Evolutionary conservation across 1,140 invertebrate species (phyloP).

Genomic region (Magallana angulata): DNA sequence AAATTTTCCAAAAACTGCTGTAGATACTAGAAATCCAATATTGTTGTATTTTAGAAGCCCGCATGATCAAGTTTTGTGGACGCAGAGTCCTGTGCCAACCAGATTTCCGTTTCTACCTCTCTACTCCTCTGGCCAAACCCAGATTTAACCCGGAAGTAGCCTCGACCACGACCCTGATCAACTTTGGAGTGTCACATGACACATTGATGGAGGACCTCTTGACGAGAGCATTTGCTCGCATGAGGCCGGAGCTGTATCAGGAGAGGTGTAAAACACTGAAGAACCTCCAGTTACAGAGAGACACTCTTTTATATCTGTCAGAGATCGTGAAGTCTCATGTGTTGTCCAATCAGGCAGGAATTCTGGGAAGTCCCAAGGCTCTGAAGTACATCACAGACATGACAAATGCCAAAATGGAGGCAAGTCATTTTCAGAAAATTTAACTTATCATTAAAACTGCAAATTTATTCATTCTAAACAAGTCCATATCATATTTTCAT

Average conservation of each 20-base stretch:
- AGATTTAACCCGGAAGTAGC: conserved; percentile 73
- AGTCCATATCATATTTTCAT: no score
- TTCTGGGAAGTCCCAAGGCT: conserved; percentile 70
- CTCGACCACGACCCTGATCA: conserved; percentile 74
- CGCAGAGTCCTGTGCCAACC: conserved; percentile 75
- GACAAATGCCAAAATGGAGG: conserved; percentile 73
- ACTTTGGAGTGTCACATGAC: conserved; percentile 76
- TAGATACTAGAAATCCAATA: no score
- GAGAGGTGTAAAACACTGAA: conserved; percentile 68
- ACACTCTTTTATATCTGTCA: conserved; percentile 69
- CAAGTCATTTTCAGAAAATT: conserved; percentile 37
- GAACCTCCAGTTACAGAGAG: conserved; percentile 72
- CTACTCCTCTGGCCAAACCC: conserved; percentile 72
- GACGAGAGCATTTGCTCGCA: conserved; percentile 73
- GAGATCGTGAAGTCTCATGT: conserved; percentile 69
- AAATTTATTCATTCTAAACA: no score
- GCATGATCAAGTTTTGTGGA: conserved; percentile 77
- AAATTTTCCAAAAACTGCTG: no score
- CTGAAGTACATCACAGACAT: conserved; percentile 74
- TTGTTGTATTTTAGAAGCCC: conserved; percentile 67
- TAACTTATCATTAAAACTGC: no score
- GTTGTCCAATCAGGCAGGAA: conserved; percentile 70
- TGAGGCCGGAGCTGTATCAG: conserved; percentile 72
- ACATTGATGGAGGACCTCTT: conserved; percentile 76
- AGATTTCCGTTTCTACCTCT: conserved; percentile 74